A percentile compares a stretch with the other conserved stretches of the same genome.
These are phyloP conservation scores for Pseudorhiza aurosa DNA, from an alignment of 30 jellyfish, hydroid and myxozoan genomes.

Conservation along the genomic window DNA sequence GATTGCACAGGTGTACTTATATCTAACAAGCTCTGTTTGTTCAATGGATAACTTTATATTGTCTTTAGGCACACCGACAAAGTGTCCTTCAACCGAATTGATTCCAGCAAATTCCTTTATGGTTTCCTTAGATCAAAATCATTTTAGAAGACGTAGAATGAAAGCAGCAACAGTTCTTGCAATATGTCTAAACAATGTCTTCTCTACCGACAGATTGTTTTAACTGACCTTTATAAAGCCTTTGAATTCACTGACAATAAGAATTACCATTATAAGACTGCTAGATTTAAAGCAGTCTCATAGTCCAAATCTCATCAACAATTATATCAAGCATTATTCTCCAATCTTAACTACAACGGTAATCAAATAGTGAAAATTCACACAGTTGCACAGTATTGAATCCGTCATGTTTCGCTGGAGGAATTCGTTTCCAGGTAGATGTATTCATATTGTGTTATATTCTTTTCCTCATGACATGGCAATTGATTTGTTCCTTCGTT, in stretches of 20 bases:
- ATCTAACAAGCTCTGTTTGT: too few species aligned
- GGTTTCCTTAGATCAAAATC: background rate
- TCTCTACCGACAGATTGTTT: background rate
- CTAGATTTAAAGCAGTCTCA: background rate
- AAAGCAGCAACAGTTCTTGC: background rate
- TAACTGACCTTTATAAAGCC: background rate
- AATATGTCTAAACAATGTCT: background rate
- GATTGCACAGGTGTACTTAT: too few species aligned
- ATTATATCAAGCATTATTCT: background rate
- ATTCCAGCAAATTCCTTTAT: background rate
- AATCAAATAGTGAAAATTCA: too few species aligned
- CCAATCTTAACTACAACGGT: too few species aligned
- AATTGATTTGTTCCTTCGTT: too few species aligned
- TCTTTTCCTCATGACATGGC: too few species aligned
- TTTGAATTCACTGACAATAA: background rate
- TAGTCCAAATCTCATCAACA: background rate
- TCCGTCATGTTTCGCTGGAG: background rate
- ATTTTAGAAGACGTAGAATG: background rate
- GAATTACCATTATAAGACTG: background rate
- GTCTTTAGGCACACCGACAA: background rate
- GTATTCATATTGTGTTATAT: background rate
- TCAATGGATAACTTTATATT: too few species aligned
- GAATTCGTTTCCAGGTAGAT: background rate
- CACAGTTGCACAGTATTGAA: too few species aligned
- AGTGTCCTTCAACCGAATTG: background rate